Evolutionary conservation across 2,888 invertebrate species (phyloP).

Genomic region (Dysmachus trigonus): DNA sequence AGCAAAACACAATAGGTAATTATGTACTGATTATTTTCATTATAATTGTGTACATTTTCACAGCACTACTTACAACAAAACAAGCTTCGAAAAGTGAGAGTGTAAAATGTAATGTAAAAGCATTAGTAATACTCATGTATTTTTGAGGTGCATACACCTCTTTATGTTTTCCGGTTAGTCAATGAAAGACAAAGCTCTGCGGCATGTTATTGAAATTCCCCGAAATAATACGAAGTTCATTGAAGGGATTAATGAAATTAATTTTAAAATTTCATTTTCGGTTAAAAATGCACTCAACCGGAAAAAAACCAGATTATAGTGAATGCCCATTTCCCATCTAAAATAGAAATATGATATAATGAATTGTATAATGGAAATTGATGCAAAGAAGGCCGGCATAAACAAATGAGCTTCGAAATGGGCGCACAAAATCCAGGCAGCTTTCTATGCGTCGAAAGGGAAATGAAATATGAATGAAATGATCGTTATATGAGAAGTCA

Average conservation of each 20-base stretch:
- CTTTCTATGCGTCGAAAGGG: not conserved
- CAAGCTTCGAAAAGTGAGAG: not conserved
- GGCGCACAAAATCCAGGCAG: not conserved
- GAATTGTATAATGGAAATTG: constrained; percentile 10
- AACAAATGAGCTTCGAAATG: not conserved
- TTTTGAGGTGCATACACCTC: not conserved
- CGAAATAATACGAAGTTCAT: not conserved
- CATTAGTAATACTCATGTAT: not conserved
- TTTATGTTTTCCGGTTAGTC: not conserved
- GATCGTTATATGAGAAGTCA: not conserved
- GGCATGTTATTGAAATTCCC: not conserved
- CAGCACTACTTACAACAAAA: not conserved
- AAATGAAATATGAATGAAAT: not conserved
- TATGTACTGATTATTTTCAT: not conserved
- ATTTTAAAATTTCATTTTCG: constrained; percentile 15
- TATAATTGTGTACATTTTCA: not conserved
- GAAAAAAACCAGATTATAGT: not conserved
- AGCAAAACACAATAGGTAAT: not conserved
- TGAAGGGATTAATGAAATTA: constrained; percentile 17
- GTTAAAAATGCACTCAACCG: constrained; percentile 3
- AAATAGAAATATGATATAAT: constrained; percentile 9
- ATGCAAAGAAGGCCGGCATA: not conserved
- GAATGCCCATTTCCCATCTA: not conserved
- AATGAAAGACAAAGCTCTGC: not conserved
- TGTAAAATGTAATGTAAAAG: not conserved